Base-by-base conservation (phyloP, 2,113 vertebrate genomes). In the Todiramphus saurophagus region DNA sequence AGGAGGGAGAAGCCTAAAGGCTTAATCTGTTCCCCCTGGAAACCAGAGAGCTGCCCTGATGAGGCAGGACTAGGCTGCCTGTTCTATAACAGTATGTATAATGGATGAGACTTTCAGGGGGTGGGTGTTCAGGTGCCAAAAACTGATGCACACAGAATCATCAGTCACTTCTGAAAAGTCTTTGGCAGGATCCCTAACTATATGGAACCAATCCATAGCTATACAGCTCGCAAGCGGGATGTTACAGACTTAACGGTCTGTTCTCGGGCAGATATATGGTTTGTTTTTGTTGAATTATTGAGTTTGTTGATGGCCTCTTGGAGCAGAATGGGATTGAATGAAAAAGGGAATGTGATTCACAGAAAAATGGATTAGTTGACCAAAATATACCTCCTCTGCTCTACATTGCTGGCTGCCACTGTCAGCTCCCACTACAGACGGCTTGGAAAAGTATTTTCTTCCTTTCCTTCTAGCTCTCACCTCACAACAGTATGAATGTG, bases 281-380 rank as follows among this genome's bases (percentile, higher is more conserved):
- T 96, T 96, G 96, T 92, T 96, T 96, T 88, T 92, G 88, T 96
- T 94, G 96, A 94, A 92, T 97, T 97, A 97, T 82, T 87, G 96
- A 96, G 89, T 89, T 95, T 94, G 86, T 94, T 96, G 96, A 92
- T 96, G 90, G 94, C 62, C 95, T 96, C 86, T 96, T 96, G 94
- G 95, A 96, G 80, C 86, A 94, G 95, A 92, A 87, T 78, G 46
- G 76, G 62, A 87, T 14, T 97, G 95, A 96, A 96, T 96, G 95
- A 93, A 96, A 95, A 96, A 93, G 41, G 83, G 80, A 94, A 96
- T 92, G 92, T 92, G 96, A 96, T 95, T 96, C 94, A 96, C 77
- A 89, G 90, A 92, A 95, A 96, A 87, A 83, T 64, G 66, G 24
- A 70, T 96, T 80, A 76, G 92, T 8, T 90, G 94, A 90, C 90